These are phyloP conservation scores for Suillia variegata DNA, from an alignment of 2,888 invertebrate genomes.

Conservation along the genomic window DNA sequence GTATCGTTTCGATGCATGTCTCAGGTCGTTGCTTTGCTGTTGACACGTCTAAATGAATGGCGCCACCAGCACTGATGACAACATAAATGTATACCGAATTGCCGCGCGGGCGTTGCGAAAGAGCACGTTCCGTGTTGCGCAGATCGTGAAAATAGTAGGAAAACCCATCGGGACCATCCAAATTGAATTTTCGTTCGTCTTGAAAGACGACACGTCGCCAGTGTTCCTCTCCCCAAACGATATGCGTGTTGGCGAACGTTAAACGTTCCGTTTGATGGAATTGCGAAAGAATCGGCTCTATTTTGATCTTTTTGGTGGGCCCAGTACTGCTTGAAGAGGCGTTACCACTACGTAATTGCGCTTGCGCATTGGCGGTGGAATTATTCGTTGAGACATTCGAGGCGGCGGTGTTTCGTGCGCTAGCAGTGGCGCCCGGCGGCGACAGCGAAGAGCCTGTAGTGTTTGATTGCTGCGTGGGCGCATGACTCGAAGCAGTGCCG, in stretches of 20 bases:
- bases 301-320: conserved; percentile 51
- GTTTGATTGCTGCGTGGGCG: conserved; percentile 55
- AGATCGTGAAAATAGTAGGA: conserved; percentile 57
- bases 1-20: conserved; percentile 50
- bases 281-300: conserved; percentile 50
- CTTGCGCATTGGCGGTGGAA: conserved; percentile 42
- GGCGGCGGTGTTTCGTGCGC: conserved; percentile 2
- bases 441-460: conserved; percentile 52
- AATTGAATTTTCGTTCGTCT: conserved; percentile 56
- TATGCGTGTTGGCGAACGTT: conserved; percentile 52
- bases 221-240: conserved; percentile 55
- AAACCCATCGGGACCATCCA: conserved; percentile 58
- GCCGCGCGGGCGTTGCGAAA: conserved; percentile 58
- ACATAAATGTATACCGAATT: conserved; percentile 58
- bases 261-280: conserved; percentile 56
- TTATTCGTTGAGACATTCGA: conserved; percentile 23
- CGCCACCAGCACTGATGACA: conserved; percentile 52
- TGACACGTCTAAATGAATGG: conserved; percentile 53
- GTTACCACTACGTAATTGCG: conserved; percentile 38
- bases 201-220: conserved; percentile 57
- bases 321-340: conserved; percentile 21
- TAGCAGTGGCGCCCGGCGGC: conserved; percentile 36
- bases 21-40: conserved; percentile 53
- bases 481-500: conserved; percentile 53
- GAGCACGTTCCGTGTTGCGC: conserved; percentile 54